Base-by-base conservation (phyloP, 2,888 invertebrate genomes). In the Leptopilina drosophilae region DNA sequence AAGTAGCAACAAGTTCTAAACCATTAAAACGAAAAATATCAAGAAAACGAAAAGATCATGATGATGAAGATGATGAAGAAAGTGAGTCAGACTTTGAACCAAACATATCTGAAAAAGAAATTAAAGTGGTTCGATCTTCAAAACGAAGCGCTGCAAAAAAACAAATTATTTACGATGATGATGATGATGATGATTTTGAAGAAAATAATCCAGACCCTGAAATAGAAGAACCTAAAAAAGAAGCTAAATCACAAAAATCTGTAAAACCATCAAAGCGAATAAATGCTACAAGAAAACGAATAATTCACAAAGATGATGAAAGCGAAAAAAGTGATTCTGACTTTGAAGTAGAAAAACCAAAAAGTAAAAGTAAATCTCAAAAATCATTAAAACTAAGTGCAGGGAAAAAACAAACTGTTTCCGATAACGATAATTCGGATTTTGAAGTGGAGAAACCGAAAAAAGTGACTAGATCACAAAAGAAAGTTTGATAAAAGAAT, bases 11-110 rank as follows among this genome's bases (percentile, higher is more conserved):
- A 7, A 33, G 53, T 56, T 73, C 73, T 12, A 73, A 33, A 14
- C 14, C 6, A 33, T 12, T 20, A 11, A 73, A 56, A 56, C 56
- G 40, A 33, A 53, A 9, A 53, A 8, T 33, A n/a, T 4, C 6
- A 7, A 12, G 4, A 56, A 56, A 33, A 53, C 26, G 33, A n/a
- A 56, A 14, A 33, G 59, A 7, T 5, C 5, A 59, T 59, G 15
- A 59, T 59, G 59, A 59, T 15, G 59, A 59, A n/a, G 59, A 59
- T 59, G 59, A 59, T 59, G 64, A 69, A 53, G 69, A 53, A 7
- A 69, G 20, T 67, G 67, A 67, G 12, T 8, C 11, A 2, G 67
- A 67, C 46, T 67, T 67, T 20, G 67, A 67, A 11, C n/a, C 9
- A 9, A 42, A 42, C 4, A 46, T 11, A 20, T 20, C 66, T 9